Evolutionary conservation across 2,113 vertebrate species (phyloP), one percentile per base, ranked within the genome.

Genomic region (Podarcis raffonei): DNA sequence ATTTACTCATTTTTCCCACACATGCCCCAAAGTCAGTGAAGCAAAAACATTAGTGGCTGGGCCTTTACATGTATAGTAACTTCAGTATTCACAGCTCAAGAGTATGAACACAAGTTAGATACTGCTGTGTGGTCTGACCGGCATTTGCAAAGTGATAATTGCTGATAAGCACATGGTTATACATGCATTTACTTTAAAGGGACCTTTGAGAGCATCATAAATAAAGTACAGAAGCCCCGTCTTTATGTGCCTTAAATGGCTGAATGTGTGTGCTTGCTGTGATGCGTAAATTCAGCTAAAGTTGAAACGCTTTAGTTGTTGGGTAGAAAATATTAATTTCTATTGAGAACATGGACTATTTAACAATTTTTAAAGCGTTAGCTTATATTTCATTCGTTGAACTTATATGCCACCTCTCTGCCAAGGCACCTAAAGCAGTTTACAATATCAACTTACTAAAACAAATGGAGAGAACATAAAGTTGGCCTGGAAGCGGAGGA

Each of bases 1-100:
- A 89, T 88, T 72, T 93, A 92, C 93, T 94, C 89, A 90, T 74
- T 92, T 95, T 95, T 96, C 95, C 95, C 95, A 96, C 94, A 95
- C 93, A 95, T 94, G 91, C 85, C 90, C 4, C 84, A 84, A 90
- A 93, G 92, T 89, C 93, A 94, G 66, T 91, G 90, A 94, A 94
- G 92, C 90, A 95, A 89, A 88, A 92, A 84, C 85, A 53, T 83
- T 93, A 91, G 91, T 92, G 88, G 84, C 74, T 18, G 37, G 91
- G 30, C 72, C 81, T 86, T 91, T 90, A 91, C 80, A 94, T 89
- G n/a, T 66, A 16, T 86, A 92, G 78, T 81, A 89, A 89, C 87
- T 86, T n/a, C 89, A 83, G 23, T 74, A 1, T 1, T 81, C 86
- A 57, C 83, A 91, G 80, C 86, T 71, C 48, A 83, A 0, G 83